Percentiles rank a stretch among this genome's conserved stretches.
phyloP scores from a whole-genome alignment of 2,888 invertebrate species.

The Xestia xanthographa region DNA sequence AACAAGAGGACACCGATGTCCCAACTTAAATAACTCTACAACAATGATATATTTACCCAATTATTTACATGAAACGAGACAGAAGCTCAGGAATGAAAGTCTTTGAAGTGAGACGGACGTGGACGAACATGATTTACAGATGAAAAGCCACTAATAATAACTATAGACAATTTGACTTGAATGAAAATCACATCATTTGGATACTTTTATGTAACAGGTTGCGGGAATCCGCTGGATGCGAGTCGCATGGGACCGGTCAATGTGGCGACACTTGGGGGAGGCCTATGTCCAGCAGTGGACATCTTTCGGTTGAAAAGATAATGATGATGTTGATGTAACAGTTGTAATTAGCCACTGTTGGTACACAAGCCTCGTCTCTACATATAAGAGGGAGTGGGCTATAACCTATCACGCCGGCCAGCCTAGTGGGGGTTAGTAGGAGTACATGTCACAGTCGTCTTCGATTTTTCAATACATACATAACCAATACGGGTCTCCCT shows the following conservation, averaged over 20 bases:
- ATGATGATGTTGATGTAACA: no score
- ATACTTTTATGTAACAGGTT: no score
- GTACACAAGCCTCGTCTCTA: not conserved
- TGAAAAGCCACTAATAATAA: conserved; percentile 39
- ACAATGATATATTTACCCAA: conserved; percentile 57
- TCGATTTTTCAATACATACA: not conserved
- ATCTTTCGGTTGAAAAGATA: no score
- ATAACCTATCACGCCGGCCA: not conserved
- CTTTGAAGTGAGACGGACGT: conserved; percentile 57
- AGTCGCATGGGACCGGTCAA: no score
- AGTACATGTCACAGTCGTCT: not conserved
- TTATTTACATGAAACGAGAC: conserved; percentile 53
- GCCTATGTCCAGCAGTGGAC: no score
- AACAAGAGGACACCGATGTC: conserved; percentile 20
- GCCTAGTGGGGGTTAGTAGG: not conserved
- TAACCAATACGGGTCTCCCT: no score
- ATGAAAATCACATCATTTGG: not conserved
- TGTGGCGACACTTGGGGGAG: no score
- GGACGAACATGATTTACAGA: conserved; percentile 30
- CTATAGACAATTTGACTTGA: conserved; percentile 1
- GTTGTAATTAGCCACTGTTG: not conserved
- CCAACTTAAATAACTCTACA: conserved; percentile 15
- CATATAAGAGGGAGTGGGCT: not conserved
- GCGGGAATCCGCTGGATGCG: no score
- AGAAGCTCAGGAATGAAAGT: conserved; percentile 34